These are phyloP conservation scores for Trochalopteron elliotii DNA, from an alignment of 2,113 vertebrate species.

Conservation along the genomic window DNA sequence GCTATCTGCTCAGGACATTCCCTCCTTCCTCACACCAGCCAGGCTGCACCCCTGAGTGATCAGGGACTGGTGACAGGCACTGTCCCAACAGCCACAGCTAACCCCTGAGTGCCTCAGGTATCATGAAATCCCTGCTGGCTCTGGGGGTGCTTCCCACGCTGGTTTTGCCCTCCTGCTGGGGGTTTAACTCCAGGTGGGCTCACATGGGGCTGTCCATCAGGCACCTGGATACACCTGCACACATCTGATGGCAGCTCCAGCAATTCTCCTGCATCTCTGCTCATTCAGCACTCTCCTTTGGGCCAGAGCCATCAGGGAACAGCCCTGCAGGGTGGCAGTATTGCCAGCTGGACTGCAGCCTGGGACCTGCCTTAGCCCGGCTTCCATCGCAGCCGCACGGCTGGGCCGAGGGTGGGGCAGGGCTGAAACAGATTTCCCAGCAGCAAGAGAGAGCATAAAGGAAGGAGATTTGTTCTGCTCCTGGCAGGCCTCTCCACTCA, in stretches of 20 bases:
- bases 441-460: not conserved
- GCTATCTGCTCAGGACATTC: not conserved
- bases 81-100: not conserved
- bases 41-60: not conserved
- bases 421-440: not conserved
- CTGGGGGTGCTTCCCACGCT: not conserved
- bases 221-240: not conserved
- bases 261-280: not conserved
- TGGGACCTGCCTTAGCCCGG: not conserved
- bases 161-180: not conserved
- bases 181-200: not conserved
- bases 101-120: accelerated
- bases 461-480: not conserved
- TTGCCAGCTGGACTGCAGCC: conserved; percentile 19
- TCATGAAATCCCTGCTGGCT: not conserved
- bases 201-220: accelerated
- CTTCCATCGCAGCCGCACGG: not conserved
- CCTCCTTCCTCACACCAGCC: not conserved
- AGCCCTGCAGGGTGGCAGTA: not conserved
- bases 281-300: not conserved
- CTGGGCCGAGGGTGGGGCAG: not conserved
- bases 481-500: not conserved
- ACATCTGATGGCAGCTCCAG: not conserved
- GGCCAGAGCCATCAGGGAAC: not conserved
- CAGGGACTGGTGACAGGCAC: not conserved